Percentiles rank a stretch among this genome's conserved stretches.
Evolutionary conservation across 2,888 invertebrate species (phyloP).

Genomic region (Cheilosia vulpina): DNA sequence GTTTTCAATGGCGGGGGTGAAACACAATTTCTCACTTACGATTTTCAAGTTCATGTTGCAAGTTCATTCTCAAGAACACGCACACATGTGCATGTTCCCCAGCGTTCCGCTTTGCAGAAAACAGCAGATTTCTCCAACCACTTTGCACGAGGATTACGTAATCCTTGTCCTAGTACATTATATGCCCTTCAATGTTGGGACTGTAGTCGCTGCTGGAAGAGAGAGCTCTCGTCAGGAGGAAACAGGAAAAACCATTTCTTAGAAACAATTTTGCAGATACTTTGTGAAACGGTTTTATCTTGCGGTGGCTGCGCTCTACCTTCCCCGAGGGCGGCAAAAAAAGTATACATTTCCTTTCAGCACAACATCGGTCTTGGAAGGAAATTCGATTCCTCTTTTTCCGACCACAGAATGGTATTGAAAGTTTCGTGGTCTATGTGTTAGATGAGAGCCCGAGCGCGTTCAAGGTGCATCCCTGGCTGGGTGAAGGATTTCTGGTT

Average conservation of each 20-base stretch:
- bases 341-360: slow-evolving; percentile 62
- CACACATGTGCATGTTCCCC: slow-evolving; percentile 12
- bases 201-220: slow-evolving; percentile 37
- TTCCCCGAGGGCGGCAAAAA: slow-evolving; percentile 27
- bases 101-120: slow-evolving; percentile 46
- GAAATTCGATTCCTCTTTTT: slow-evolving; percentile 71
- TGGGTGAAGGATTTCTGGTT: slow-evolving; percentile 65
- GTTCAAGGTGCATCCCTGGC: slow-evolving; percentile 61
- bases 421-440: slow-evolving; percentile 58
- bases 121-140: slow-evolving; percentile 50
- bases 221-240: slow-evolving; percentile 43
- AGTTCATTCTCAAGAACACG: slow-evolving; percentile 60
- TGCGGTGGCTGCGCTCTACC: slow-evolving; percentile 17
- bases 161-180: slow-evolving; percentile 49
- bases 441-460: slow-evolving; percentile 16
- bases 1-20: slow-evolving; percentile 15
- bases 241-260: slow-evolving; percentile 45
- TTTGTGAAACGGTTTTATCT: slow-evolving; percentile 53
- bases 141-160: slow-evolving; percentile 66
- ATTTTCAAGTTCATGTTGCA: slow-evolving; percentile 74
- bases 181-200: slow-evolving; percentile 49
- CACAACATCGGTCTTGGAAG: slow-evolving; percentile 21
- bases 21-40: slow-evolving; percentile 10
- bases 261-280: slow-evolving; percentile 50
- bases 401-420: slow-evolving; percentile 55